Base-by-base conservation (phyloP, 2,797 vertebrate genomes). In the Gastrophryne carolinensis region DNA sequence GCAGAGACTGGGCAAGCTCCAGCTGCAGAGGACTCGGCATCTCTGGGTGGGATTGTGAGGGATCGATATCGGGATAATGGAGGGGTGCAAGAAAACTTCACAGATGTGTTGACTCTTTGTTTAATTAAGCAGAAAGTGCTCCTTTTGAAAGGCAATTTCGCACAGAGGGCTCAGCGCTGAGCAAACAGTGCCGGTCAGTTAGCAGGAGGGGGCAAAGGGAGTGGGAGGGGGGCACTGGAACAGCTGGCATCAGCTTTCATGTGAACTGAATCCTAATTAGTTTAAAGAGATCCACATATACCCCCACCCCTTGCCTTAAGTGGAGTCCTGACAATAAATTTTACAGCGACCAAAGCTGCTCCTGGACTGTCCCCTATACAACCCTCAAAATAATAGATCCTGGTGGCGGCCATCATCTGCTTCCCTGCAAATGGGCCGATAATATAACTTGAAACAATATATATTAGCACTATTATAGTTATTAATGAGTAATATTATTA, bases 51-150 rank as follows among this genome's bases (percentile, higher is more conserved):
- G 91, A 92, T 90, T 90, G 92, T 92, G 93, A 73, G 77, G 91
- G 92, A 92, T 90, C 92, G 91, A 92, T 94, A 93, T 92, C 89
- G 86, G 84, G 85, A 93, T 93, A 94, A 94, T 92, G n/a, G n/a
- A 87, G 87, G 84, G 81, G 82, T 84, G 88, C 87, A 85, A 88
- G 88, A 90, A 91, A 92, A 88, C 87, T 92, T 91, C 93, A 94
- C 93, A 95, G 94, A 95, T 94, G 92, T 94, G 92, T 80, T 87
- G 87, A 87, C 87, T 91, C 89, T 94, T 93, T 95, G 93, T 95
- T 93, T 91, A 89, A 89, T 90, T 91, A 91, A 90, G 90, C 89
- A 92, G 90, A 92, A 93, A 92, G 86, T 90, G 89, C 88, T 90
- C 89, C 91, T 91, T 92, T 92, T 91, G 87, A 92, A 92, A 92